Conservation (phyloP, 2,888 invertebrate species). For the Thumatha senex region DNA sequence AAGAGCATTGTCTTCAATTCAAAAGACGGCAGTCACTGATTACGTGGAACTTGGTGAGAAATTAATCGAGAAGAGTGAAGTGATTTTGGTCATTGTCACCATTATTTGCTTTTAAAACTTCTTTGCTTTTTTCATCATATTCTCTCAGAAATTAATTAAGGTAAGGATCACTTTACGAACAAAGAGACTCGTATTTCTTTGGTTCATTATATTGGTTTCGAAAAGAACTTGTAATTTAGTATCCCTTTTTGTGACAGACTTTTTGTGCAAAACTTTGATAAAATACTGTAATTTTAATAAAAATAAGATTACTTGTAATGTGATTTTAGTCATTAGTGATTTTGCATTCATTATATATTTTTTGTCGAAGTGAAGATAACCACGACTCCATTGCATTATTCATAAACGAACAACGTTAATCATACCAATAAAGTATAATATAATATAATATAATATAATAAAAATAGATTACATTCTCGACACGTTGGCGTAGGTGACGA, state of each 20-base stretch:
- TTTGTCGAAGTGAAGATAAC: too few species aligned
- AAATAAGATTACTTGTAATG: too few species aligned
- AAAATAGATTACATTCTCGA: too few species aligned
- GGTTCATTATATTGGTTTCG: conserved; percentile 50
- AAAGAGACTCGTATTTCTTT: conserved; percentile 52
- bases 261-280: conserved; percentile 27
- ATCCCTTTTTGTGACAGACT: conserved; percentile 34
- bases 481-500: too few species aligned
- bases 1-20: conserved; percentile 54
- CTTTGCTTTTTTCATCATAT: conserved; percentile 53
- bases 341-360: too few species aligned
- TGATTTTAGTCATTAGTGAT: too few species aligned
- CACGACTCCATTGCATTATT: too few species aligned
- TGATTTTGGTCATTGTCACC: conserved; percentile 45
- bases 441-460: too few species aligned
- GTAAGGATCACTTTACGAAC: conserved; percentile 55
- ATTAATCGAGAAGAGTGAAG: conserved; percentile 53
- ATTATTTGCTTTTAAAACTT: conserved; percentile 53
- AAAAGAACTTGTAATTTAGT: conserved; percentile 39
- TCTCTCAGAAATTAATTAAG: conserved; percentile 62
- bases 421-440: too few species aligned
- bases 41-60: conserved; percentile 48
- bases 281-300: conserved; percentile 7
- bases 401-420: too few species aligned
- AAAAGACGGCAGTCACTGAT: conserved; percentile 50